phyloP scores from a whole-genome alignment of 2,888 invertebrate genomes.

The Drosophila prolongata region DNA sequence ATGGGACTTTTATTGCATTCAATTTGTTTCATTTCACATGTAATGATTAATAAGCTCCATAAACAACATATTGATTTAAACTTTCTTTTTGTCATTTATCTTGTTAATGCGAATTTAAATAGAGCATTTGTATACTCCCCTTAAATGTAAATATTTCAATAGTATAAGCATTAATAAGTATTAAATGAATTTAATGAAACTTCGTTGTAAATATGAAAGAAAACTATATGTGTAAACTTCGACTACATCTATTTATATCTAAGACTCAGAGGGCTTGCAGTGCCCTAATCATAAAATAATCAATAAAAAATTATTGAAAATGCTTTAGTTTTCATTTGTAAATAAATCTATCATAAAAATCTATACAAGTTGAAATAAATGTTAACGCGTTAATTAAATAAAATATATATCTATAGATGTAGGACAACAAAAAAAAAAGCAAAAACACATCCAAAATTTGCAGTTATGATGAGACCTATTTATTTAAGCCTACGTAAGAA shows the following conservation, averaged over 20 bases:
- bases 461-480: conserved; percentile 41
- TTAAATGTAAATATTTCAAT: conserved; percentile 31
- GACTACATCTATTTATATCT: conserved; percentile 15
- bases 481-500: conserved; percentile 49
- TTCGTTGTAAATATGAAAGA: conserved; percentile 30
- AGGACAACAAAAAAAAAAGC: conserved; percentile 46
- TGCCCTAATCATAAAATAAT: background rate
- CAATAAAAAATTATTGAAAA: conserved; percentile 9
- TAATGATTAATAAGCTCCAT: background rate
- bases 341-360: conserved; percentile 48
- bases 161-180: conserved; percentile 20
- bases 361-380: conserved; percentile 54
- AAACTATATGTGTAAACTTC: conserved; percentile 34
- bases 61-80: background rate
- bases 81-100: background rate
- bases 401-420: conserved; percentile 41
- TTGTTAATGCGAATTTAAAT: conserved; percentile 3
- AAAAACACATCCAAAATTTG: conserved; percentile 38
- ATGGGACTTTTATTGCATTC: conserved; percentile 13
- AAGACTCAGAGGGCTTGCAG: conserved; percentile 5
- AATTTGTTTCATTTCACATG: conserved; percentile 9
- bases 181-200: conserved; percentile 18
- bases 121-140: conserved; percentile 8
- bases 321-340: conserved; percentile 51
- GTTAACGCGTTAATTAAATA: conserved; percentile 63